Evolutionary conservation across 2,888 invertebrate species (phyloP).

Genomic region (Troides helena): DNA sequence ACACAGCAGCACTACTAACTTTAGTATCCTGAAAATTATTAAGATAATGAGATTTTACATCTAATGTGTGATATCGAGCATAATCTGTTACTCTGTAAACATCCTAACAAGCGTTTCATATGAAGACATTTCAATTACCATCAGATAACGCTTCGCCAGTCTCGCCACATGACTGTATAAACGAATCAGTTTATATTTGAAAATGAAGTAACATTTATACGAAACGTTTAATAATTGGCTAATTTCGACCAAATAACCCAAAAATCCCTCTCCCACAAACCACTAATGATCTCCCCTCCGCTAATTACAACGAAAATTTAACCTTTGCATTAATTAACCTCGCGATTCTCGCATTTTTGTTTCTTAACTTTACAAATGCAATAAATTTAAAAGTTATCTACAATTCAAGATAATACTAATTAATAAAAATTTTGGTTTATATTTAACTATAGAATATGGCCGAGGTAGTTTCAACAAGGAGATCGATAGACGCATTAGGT

Average conservation of each 20-base stretch:
- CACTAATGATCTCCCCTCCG: constrained; percentile 23
- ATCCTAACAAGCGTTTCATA: too few relatives aligned
- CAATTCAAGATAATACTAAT: not conserved
- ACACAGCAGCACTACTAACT: too few relatives aligned
- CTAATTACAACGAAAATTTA: constrained; percentile 23
- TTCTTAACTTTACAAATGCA: constrained; percentile 17
- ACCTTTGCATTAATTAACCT: constrained; percentile 26
- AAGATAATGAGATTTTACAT: too few relatives aligned
- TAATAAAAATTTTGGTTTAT: not conserved
- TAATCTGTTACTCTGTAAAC: too few relatives aligned
- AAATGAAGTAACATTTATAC: not conserved
- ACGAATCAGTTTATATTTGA: not conserved
- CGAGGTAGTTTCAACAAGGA: not conserved
- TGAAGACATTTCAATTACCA: too few relatives aligned
- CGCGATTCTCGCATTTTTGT: constrained; percentile 14
- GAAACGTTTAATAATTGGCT: constrained; percentile 8
- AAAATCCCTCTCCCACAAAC: constrained; percentile 15
- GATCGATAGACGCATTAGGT: too few relatives aligned
- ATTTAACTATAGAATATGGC: too few relatives aligned
- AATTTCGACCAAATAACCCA: constrained; percentile 6
- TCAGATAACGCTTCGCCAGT: too few relatives aligned
- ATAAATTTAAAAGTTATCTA: constrained; percentile 13
- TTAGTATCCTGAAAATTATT: too few relatives aligned
- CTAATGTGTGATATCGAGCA: too few relatives aligned
- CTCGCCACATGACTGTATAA: not conserved